phyloP scores from a whole-genome alignment of 2,797 vertebrate genomes.

The Peromyscus melanophrys region DNA sequence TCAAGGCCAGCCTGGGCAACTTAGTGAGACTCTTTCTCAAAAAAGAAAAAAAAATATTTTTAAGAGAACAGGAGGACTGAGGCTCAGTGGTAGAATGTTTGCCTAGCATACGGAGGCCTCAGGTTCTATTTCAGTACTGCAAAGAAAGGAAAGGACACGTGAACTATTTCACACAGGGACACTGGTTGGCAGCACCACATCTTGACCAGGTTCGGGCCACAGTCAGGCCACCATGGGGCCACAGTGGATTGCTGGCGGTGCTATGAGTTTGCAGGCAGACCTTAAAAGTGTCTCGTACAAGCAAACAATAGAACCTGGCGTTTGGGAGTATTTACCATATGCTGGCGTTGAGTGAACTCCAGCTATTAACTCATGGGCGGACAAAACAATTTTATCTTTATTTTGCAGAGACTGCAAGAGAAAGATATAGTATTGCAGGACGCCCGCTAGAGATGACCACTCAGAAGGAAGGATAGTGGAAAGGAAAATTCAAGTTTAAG shows the following conservation, averaged over 20 bases:
- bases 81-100: not conserved
- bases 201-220: not conserved
- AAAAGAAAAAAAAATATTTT: not conserved
- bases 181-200: constrained; percentile 11
- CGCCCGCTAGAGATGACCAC: not conserved
- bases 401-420: not conserved
- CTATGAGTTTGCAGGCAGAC: not conserved
- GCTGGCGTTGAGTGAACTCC: not conserved
- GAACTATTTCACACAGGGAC: rapidly evolving
- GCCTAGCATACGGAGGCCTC: not conserved
- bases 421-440: not conserved
- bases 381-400: not conserved
- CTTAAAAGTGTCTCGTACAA: not conserved
- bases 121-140: not conserved
- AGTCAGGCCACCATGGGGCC: not conserved
- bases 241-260: no score
- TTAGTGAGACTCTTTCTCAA: no score
- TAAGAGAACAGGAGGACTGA: not conserved
- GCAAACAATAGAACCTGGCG: not conserved
- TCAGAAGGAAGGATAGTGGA: not conserved
- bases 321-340: not conserved
- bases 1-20: not conserved
- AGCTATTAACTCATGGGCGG: not conserved
- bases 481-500: not conserved
- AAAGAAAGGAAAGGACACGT: not conserved